Base-by-base conservation (phyloP, 2,888 invertebrate species). In the Leptinotarsa haldemani region DNA sequence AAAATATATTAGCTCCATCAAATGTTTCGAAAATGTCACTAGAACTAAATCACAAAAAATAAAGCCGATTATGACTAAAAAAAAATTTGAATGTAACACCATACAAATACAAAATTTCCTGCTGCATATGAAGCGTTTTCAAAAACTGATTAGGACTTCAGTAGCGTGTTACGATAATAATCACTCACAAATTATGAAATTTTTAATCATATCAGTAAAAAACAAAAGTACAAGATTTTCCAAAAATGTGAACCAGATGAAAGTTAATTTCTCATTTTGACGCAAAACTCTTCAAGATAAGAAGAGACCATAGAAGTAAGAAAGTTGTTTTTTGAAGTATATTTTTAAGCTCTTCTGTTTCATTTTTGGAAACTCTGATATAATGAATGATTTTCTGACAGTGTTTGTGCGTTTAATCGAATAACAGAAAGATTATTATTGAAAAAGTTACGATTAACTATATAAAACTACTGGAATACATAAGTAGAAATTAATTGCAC, bases 31-130 rank as follows among this genome's bases (percentile, higher is more conserved):
- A 40, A 46, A 48, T 58, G 25, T 53, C 52, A 53, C 47, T 30
- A 63, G n/a, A 69, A 46, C 64, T 66, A 67, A 63, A 74, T 74
- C 74, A 74, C 70, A 74, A 53, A 12, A 69, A 68, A 25, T 69
- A 73, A 70, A 69, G 65, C 40, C 52, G 67, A 67, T 52, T 48
- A 18, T 50, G 66, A 71, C 66, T 66, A 66, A 20, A n/a, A 61
- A 25, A 40, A 61, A 16, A 16, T 40, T 46, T 20, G 22, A 48
- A 47, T n/a, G 48, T 22, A 52, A 52, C n/a, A 5, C 16, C 30
- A 25, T n/a, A 48, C 15, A n/a, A 65, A 65, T 12, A 40, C 9
- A 18, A 5, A 22, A 4, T 64, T 48, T 48, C 20, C 22, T 48
- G 18, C 47, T 7, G 18, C 9, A 7, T 40, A 40, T 40, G 9